phyloP scores from a whole-genome alignment of 2,797 vertebrate species.

The Melanotaenia boesemani region DNA sequence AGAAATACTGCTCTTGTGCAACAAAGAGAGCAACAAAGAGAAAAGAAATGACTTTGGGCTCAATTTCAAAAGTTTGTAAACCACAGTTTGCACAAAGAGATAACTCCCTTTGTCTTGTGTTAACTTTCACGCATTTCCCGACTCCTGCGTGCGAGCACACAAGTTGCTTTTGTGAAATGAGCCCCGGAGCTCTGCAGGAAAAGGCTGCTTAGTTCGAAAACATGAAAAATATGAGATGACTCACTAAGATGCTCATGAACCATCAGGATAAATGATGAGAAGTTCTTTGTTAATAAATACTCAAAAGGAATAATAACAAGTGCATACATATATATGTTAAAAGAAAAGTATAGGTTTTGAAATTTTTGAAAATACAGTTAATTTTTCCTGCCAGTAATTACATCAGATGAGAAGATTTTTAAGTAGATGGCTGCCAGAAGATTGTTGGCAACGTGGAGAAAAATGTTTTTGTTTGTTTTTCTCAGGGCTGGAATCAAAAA shows the following conservation, averaged over 20 bases:
- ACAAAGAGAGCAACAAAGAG: neutral
- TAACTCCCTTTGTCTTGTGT: slow-evolving; percentile 2
- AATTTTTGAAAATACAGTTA: neutral
- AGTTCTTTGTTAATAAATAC: neutral
- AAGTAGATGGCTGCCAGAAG: too few relatives aligned
- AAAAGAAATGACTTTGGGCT: neutral
- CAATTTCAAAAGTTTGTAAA: slow-evolving; percentile 1
- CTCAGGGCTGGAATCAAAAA: neutral
- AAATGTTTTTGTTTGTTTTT: neutral
- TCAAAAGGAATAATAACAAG: neutral
- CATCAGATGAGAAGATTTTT: neutral
- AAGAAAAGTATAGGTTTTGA: neutral
- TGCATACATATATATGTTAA: neutral
- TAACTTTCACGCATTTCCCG: slow-evolving; percentile 10
- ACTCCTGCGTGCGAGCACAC: slow-evolving; percentile 9
- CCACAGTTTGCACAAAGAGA: neutral
- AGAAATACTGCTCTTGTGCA: neutral
- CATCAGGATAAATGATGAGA: slow-evolving; percentile 24
- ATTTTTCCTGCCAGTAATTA: neutral
- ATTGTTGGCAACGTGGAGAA: neutral
- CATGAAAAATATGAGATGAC: neutral
- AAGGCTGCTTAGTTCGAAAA: neutral
- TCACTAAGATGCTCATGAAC: slow-evolving; percentile 14
- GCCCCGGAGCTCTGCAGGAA: neutral
- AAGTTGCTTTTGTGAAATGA: neutral